A percentile compares a stretch with the other conserved stretches of the same genome.
Conservation (phyloP, 2,113 vertebrate genomes). For the Kobus ellipsiprymnus region DNA sequence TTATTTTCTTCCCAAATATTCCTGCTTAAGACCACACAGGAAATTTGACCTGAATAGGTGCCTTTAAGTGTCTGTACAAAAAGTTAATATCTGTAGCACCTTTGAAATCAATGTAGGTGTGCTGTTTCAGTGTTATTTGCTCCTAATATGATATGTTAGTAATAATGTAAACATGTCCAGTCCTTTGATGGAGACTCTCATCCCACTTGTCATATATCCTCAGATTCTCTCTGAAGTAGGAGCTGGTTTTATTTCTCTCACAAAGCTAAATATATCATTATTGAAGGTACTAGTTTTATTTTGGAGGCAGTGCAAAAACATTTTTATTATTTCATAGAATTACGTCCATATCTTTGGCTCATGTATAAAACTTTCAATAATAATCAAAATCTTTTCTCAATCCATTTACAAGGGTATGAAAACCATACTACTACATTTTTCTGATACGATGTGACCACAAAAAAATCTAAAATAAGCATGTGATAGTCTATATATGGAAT, state of each 20-base stretch:
- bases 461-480: constrained; percentile 3
- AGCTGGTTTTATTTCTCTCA: not conserved
- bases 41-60: not conserved
- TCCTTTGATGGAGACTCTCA: not conserved
- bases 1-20: constrained; percentile 9
- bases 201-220: not conserved
- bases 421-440: not conserved
- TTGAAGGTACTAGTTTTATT: constrained; percentile 18
- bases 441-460: not conserved
- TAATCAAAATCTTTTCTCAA: constrained; percentile 18
- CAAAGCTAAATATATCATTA: constrained; percentile 19
- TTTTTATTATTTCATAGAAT: constrained; percentile 17
- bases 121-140: not conserved
- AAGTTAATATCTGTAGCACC: not conserved
- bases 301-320: not conserved
- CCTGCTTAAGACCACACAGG: not conserved
- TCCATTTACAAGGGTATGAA: not conserved
- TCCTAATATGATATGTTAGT: not conserved
- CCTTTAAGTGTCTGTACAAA: not conserved
- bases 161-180: not conserved
- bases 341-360: constrained; percentile 18
- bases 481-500: not conserved
- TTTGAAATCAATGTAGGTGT: not conserved
- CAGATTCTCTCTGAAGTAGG: not conserved
- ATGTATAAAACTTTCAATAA: constrained; percentile 25